These are phyloP conservation scores for Parnassius mnemosyne DNA, from an alignment of 2,888 invertebrate species.

Conservation along the genomic window DNA sequence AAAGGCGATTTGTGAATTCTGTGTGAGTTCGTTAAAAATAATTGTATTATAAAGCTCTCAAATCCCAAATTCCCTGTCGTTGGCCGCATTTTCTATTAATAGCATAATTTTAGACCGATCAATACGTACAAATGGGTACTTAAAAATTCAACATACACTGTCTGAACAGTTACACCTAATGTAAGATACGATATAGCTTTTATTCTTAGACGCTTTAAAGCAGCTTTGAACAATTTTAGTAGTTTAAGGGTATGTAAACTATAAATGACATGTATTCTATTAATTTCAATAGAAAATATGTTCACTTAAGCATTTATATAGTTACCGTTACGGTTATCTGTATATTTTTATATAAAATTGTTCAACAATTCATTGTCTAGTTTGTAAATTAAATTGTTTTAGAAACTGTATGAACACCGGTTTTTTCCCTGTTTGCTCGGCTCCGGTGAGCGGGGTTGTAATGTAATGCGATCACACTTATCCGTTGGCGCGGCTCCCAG, in stretches of 20 bases:
- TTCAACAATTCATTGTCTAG: conserved; percentile 1
- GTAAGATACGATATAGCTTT: too few relatives aligned
- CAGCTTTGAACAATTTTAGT: too few relatives aligned
- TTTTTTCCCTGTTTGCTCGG: conserved; percentile 11
- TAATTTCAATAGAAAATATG: too few relatives aligned
- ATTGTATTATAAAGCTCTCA: background rate
- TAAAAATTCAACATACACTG: conserved; percentile 15
- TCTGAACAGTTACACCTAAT: background rate
- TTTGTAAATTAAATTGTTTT: background rate
- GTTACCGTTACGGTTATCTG: too few relatives aligned
- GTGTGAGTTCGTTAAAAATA: too few relatives aligned
- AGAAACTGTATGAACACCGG: background rate
- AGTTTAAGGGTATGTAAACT: too few relatives aligned
- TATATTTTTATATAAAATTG: too few relatives aligned
- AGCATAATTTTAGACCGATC: conserved; percentile 5
- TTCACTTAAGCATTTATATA: too few relatives aligned
- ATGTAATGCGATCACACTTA: conserved; percentile 34
- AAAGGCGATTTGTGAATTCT: too few relatives aligned
- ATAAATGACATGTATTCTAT: too few relatives aligned
- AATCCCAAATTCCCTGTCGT: background rate
- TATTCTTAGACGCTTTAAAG: too few relatives aligned
- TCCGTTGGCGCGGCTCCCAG: conserved; percentile 27
- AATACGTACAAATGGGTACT: conserved; percentile 10
- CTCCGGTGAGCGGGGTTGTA: conserved; percentile 27
- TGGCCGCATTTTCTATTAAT: conserved; percentile 2